These are phyloP conservation scores for Columbina picui DNA, from an alignment of 2,113 vertebrate species.

Conservation along the genomic window DNA sequence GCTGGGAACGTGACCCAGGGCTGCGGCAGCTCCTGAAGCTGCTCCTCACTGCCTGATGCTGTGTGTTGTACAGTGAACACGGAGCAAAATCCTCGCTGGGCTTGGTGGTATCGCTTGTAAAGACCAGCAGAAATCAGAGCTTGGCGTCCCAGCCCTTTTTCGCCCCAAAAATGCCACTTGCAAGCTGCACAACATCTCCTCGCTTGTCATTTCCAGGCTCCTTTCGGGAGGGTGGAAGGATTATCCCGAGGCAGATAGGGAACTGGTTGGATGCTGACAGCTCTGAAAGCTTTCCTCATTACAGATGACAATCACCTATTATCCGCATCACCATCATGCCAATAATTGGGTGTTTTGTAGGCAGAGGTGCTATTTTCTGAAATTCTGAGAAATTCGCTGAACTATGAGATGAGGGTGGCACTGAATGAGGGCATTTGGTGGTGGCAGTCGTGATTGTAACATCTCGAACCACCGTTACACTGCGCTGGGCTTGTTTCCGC, in stretches of 20 bases:
- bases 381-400: conserved; percentile 40
- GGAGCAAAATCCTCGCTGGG: neutral
- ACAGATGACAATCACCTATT: conserved; percentile 45
- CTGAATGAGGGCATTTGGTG: neutral
- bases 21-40: neutral
- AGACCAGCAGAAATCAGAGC: neutral
- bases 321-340: neutral
- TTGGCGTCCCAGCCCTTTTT: neutral
- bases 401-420: neutral
- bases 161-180: neutral
- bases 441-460: neutral
- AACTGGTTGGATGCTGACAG: conserved; percentile 34
- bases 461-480: neutral
- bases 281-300: conserved; percentile 44
- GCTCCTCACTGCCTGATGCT: neutral
- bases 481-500: neutral
- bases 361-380: conserved; percentile 45
- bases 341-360: conserved; percentile 35
- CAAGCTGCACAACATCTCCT: neutral
- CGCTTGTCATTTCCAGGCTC: neutral
- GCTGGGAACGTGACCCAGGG: neutral
- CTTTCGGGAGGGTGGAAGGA: neutral
- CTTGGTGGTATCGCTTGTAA: neutral
- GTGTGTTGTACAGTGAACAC: rapidly evolving
- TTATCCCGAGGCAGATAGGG: neutral